Evolutionary conservation across 2,113 vertebrate species (phyloP).

Genomic region (Labeo rohita): DNA sequence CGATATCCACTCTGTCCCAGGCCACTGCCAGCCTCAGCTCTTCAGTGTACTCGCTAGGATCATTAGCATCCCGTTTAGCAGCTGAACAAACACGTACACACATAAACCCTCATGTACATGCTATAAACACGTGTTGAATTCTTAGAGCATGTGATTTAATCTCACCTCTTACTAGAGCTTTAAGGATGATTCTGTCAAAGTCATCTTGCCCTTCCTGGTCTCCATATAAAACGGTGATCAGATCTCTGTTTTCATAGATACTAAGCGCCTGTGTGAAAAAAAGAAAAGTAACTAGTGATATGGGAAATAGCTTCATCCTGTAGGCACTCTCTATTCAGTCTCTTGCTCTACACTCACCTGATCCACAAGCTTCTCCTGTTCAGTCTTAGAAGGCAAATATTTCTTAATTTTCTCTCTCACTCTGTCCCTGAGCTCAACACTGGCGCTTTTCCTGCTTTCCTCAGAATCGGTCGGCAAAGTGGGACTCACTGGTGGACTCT

Average conservation of each 20-base stretch:
- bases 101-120: not conserved
- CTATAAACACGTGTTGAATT: not conserved
- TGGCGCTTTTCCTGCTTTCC: constrained; percentile 45
- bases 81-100: constrained; percentile 59
- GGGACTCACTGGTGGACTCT: constrained; percentile 43
- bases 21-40: constrained; percentile 87
- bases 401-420: constrained; percentile 66
- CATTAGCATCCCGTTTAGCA: constrained; percentile 70
- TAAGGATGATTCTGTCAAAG: constrained; percentile 85
- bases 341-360: constrained; percentile 57
- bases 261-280: constrained; percentile 70
- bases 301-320: not conserved
- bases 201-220: constrained; percentile 81
- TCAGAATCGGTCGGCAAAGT: constrained; percentile 30
- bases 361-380: constrained; percentile 69
- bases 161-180: constrained; percentile 83
- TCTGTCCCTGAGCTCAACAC: constrained; percentile 51
- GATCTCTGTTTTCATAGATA: constrained; percentile 79
- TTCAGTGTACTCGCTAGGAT: constrained; percentile 79
- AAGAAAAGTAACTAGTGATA: not conserved
- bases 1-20: constrained; percentile 88
- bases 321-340: not conserved
- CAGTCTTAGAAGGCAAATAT: constrained; percentile 65
- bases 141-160: not conserved
- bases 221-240: constrained; percentile 79